Base-by-base conservation (phyloP, 1,140 invertebrate species). In the Heterodera schachtii region DNA sequence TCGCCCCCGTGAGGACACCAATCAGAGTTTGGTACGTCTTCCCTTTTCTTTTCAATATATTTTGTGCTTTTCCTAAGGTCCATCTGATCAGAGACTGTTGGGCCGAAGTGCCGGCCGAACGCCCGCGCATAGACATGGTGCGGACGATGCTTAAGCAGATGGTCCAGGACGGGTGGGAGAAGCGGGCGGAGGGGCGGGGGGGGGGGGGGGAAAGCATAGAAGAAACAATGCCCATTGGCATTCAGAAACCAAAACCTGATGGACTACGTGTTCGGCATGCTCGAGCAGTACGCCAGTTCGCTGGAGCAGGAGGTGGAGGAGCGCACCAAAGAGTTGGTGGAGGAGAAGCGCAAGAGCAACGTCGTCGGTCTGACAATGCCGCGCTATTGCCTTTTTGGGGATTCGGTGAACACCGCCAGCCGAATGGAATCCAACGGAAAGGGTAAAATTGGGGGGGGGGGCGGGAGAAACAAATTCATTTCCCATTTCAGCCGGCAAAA, bases 261-360 rank as follows among this genome's bases (percentile, higher is more conserved):
- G 86, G 94, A 95, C 90, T 95, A 95, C 89, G 94, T 95, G 93
- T 91, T 95, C 78, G 92, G 93, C 0, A 94, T 94, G 86, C 94
- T 95, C 94, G 94, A 95, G 90, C 95, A 95, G 87, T 95, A 95
- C 88, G 94, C 94, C 0, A 93, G 93, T 75, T 95, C 95, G 90
- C 90, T 95, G 74, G 94, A 95, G 90, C 93, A 93, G 3, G 90
- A 97, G 1, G 96, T 98, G 0, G 95, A 96, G 87, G 95, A 97
- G 88, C 91, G 96, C 80, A 98, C 96, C 0, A 94, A 95, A 90
- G 95, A 96, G 90, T 90, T 97, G 60, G 93, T 95, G 77, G 95
- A 97, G 90, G 96, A 98, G 90, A 97, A 97, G 90, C 96, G 96
- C 91, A 97, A 97, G 92, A 97, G 95, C 82, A 94, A 95, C 41